Percentiles rank a stretch among this genome's conserved stretches.
Evolutionary conservation across 2,113 vertebrate genomes (phyloP).

Genomic region (Tragelaphus strepsiceros): DNA sequence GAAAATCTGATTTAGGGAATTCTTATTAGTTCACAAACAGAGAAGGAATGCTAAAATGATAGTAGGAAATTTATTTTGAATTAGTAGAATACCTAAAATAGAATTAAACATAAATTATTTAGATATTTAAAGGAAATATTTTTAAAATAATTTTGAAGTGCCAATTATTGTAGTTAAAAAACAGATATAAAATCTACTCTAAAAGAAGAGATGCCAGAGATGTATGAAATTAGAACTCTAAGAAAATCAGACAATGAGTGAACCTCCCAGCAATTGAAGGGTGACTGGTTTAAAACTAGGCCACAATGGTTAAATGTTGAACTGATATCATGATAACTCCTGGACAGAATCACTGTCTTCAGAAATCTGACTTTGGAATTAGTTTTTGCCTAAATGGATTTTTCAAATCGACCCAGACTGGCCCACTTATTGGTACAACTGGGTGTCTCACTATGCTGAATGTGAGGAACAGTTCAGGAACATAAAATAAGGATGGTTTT

Average conservation of each 20-base stretch:
- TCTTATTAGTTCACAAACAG: not conserved
- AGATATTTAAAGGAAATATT: not conserved
- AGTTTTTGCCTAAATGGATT: not conserved
- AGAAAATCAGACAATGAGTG: not conserved
- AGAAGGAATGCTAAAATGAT: not conserved
- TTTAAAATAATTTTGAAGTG: not conserved
- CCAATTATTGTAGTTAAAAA: not conserved
- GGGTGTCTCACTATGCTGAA: not conserved
- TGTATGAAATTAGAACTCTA: not conserved
- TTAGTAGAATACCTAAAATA: not conserved
- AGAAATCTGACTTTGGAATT: not conserved
- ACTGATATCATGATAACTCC: not conserved
- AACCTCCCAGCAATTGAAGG: not conserved
- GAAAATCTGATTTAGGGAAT: not conserved
- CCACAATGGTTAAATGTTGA: not conserved
- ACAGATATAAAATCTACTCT: not conserved
- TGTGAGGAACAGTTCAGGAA: not conserved
- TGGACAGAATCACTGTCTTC: not conserved
- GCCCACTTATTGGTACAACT: not conserved
- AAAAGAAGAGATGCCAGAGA: not conserved
- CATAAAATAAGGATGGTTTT: not conserved
- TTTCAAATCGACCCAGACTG: not conserved
- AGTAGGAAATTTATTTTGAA: not conserved
- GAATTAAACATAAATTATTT: not conserved
- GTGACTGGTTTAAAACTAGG: not conserved